Base-by-base conservation (phyloP, 2,797 vertebrate genomes). In the Myripristis murdjan region DNA sequence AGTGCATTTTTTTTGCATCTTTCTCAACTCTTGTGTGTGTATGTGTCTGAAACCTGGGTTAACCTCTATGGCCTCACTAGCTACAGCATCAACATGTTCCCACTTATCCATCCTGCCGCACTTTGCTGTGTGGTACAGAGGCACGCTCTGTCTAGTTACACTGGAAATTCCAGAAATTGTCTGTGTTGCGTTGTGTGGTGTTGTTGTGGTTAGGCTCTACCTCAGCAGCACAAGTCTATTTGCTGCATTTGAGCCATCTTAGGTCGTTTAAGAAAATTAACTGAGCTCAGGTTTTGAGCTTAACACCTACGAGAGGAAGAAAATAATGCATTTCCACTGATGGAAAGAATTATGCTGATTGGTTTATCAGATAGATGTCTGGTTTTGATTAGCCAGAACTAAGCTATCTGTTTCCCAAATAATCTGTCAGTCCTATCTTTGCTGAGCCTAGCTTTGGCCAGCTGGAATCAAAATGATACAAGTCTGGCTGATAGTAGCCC, bases 61-160 rank as follows among this genome's bases (percentile, higher is more conserved):
- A 71, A 65, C 71, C 75, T 51, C 16, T 11, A 70, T 81, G 75
- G 64, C 67, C 74, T 79, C 59, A 61, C 6, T 26, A 69, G 67
- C 70, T 79, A 70, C 51, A 46, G 20, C 47, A 64, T 65, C 44
- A 75, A 81, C 86, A 80, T 85, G 84, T 81, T 82, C 73, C 73
- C 80, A 84, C 84, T 75, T 85, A 80, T 84, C 76, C 39, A 8
- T 61, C n/a, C 47, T 72, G 57, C 52, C 72, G 26, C 33, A 24
- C 10, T 65, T 33, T 37, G 70, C 63, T 60, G 20, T 44, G 23
- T 1, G 2, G 5, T 15, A 20, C 37, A 24, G 41, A 74, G 23
- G 26, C 75, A 60, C 37, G 51, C 56, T 75, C 41, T 47, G 54
- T 73, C 39, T 77, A 55, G 72, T 74, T 72, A 22, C 39, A 31